Percentiles rank a stretch among this genome's conserved stretches.
Conservation (phyloP, 2,797 vertebrate species). For the Periparus ater region DNA sequence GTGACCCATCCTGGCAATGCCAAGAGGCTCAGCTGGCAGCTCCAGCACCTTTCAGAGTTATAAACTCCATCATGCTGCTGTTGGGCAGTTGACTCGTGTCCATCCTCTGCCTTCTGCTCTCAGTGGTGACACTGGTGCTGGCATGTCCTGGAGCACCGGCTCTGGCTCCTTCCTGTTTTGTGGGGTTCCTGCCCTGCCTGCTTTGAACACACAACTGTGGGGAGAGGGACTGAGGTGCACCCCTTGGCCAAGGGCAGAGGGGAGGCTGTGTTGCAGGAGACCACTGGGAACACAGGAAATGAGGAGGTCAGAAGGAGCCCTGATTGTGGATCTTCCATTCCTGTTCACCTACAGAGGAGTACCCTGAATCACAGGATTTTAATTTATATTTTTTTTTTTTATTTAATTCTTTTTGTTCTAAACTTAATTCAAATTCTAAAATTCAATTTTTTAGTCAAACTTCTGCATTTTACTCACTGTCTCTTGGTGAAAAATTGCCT, state of each 20-base stretch:
- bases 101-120: neutral
- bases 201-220: too few species aligned
- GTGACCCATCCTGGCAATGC: neutral
- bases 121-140: neutral
- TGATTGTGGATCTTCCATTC: neutral
- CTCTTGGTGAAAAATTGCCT: neutral
- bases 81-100: rapidly evolving
- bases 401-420: neutral
- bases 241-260: neutral
- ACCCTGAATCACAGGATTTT: neutral
- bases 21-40: neutral
- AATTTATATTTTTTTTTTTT: too few species aligned
- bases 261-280: neutral
- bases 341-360: neutral
- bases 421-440: neutral
- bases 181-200: neutral
- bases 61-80: rapidly evolving
- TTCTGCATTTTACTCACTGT: neutral
- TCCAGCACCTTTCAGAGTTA: neutral
- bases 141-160: neutral
- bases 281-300: neutral
- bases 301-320: neutral
- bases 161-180: rapidly evolving
- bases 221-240: rapidly evolving
- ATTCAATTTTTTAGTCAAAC: neutral